Base-by-base conservation (phyloP, 2,113 vertebrate species). In the Zosterops borbonicus region DNA sequence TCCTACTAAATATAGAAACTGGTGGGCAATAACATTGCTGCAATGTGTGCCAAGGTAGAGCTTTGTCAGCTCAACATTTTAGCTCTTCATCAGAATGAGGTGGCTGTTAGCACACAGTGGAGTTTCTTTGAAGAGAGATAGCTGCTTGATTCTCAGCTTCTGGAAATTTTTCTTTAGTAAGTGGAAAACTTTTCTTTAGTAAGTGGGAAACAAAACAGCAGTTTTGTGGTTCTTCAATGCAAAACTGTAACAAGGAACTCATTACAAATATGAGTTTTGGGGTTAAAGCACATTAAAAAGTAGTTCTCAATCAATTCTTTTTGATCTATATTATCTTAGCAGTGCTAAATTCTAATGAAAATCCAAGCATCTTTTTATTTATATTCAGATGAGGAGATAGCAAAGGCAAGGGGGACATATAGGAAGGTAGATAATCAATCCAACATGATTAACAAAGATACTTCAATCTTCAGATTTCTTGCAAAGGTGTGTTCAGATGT, bases 371-470 rank as follows among this genome's bases (percentile, higher is more conserved):
- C 4, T 3, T 44, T 23, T 68, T 69, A 28, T 46, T 81, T 76
- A 11, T 44, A 6, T 58, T 87, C 31, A 35, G 28, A 74, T 65
- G 10, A 55, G 25, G 23, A 70, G 29, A 55, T 3, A 33, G 1
- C 12, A 74, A 58, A 87, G 9, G 2, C 41, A 65, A 19, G 41
- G 5, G 7, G 83, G 4, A 42, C 0, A 0, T 68, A 15, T 0
- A 64, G 25, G 28, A 62, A 53, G 12, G 4, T 19, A 82, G 24
- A 5, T 47, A 70, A 78, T 78, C 35, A 78, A 71, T 44, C 4
- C 24, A 39, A 47, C 21, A 4, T 12, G 12, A 39, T 22, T 28
- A 80, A 25, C 21, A 79, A 71, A 90, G 20, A 6, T 37, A 33
- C 18, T 9, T 93, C 19, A 33, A 15, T 82, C 14, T 75, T 75